phyloP scores from a whole-genome alignment of 37 sponge, comb jelly and placozoan species.

The Hexactinellida sp. region DNA sequence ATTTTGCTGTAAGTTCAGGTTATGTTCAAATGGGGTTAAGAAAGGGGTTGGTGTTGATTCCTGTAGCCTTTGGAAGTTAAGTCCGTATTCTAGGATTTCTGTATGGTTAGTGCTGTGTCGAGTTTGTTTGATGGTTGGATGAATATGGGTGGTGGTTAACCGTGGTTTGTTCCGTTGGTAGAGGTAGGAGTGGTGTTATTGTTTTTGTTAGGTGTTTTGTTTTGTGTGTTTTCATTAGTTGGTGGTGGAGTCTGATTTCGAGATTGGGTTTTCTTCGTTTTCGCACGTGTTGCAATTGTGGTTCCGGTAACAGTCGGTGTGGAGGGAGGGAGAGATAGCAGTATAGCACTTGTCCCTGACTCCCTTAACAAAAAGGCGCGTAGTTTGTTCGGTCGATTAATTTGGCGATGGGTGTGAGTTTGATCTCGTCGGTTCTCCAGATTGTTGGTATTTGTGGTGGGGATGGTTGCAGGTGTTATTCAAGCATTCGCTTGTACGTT shows the following conservation, averaged over 20 bases:
- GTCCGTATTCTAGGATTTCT: background rate
- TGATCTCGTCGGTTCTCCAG: background rate
- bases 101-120: background rate
- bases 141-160: background rate
- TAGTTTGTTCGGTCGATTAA: background rate
- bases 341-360: background rate
- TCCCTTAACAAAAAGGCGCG: background rate
- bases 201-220: background rate
- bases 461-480: background rate
- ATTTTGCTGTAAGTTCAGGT: background rate
- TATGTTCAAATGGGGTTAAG: background rate
- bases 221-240: background rate
- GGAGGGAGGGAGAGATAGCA: background rate
- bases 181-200: background rate
- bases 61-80: background rate
- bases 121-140: background rate
- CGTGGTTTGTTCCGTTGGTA: background rate
- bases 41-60: background rate
- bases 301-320: background rate
- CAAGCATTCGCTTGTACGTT: background rate
- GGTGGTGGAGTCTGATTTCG: background rate
- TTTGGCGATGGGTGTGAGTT: no score
- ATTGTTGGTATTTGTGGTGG: background rate
- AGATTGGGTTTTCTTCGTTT: background rate
- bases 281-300: background rate